Percentiles rank a stretch among this genome's conserved stretches.
Conservation (phyloP, 2,113 vertebrate genomes). For the Atherinomorus stipes region DNA sequence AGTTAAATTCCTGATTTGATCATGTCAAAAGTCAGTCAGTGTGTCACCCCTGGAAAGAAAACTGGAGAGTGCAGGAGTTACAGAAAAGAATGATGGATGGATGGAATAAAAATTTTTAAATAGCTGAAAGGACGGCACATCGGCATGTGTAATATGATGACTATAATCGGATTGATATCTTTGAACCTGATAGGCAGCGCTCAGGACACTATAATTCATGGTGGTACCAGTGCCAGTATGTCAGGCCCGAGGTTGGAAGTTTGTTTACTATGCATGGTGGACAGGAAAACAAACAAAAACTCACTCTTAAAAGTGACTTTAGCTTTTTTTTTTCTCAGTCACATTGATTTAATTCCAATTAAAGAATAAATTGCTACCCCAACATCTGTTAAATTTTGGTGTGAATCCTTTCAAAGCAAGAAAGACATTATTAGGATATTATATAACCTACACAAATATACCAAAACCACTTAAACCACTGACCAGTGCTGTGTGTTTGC, state of each 20-base stretch:
- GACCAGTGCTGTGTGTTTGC: conserved; percentile 2
- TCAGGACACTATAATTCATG: conserved; percentile 31
- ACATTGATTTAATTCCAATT: background rate
- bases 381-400: background rate
- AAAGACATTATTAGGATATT: background rate
- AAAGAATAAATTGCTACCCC: background rate
- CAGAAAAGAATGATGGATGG: conserved; percentile 6
- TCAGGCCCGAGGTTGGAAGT: conserved; percentile 1
- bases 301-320: background rate
- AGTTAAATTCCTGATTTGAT: background rate
- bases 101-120: conserved; percentile 36
- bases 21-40: conserved; percentile 58
- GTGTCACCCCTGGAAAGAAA: conserved; percentile 51
- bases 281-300: conserved; percentile 2
- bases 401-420: background rate
- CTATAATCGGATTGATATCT: conserved; percentile 23
- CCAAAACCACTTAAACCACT: background rate
- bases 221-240: background rate
- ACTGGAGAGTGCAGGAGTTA: conserved; percentile 15
- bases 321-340: background rate
- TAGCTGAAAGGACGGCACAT: conserved; percentile 26
- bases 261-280: conserved; percentile 5
- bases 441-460: background rate
- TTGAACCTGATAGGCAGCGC: conserved; percentile 47
- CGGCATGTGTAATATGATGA: conserved; percentile 51